Evolutionary conservation across 2,888 invertebrate genomes (phyloP).

Genomic region (Tineola bisselliella): DNA sequence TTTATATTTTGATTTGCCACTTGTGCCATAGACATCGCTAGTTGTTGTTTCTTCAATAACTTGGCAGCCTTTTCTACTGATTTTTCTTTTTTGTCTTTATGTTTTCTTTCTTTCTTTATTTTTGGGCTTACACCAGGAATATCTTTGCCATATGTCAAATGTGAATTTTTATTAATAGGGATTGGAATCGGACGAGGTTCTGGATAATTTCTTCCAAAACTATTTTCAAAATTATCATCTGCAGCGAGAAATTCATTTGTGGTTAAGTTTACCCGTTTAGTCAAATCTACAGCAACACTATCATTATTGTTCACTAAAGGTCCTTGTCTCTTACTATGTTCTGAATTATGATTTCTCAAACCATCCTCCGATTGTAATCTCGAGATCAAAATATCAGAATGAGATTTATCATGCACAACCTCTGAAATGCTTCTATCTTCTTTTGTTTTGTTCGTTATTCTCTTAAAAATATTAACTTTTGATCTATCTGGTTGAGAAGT

Average conservation of each 20-base stretch:
- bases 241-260: constrained; percentile 60
- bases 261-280: constrained; percentile 57
- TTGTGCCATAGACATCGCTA: constrained; percentile 50
- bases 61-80: constrained; percentile 35
- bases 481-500: constrained; percentile 84
- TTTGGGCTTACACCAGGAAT: constrained; percentile 66
- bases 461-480: constrained; percentile 88
- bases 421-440: constrained; percentile 64
- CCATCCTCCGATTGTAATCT: constrained; percentile 44
- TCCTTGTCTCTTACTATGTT: constrained; percentile 28
- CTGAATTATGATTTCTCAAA: constrained; percentile 25
- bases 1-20: constrained; percentile 37
- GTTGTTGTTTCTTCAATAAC: constrained; percentile 54
- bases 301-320: constrained; percentile 61
- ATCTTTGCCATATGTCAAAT: constrained; percentile 59
- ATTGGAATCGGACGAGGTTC: constrained; percentile 39
- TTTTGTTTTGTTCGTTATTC: constrained; percentile 81
- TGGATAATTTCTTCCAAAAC: constrained; percentile 16
- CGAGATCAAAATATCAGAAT: constrained; percentile 54
- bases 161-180: constrained; percentile 55
- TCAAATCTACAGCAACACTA: constrained; percentile 59
- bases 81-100: constrained; percentile 62
- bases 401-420: constrained; percentile 48
- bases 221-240: constrained; percentile 40
- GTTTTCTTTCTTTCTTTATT: constrained; percentile 69